phyloP scores from a whole-genome alignment of 2,113 vertebrate species.

The Pungitius pungitius region DNA sequence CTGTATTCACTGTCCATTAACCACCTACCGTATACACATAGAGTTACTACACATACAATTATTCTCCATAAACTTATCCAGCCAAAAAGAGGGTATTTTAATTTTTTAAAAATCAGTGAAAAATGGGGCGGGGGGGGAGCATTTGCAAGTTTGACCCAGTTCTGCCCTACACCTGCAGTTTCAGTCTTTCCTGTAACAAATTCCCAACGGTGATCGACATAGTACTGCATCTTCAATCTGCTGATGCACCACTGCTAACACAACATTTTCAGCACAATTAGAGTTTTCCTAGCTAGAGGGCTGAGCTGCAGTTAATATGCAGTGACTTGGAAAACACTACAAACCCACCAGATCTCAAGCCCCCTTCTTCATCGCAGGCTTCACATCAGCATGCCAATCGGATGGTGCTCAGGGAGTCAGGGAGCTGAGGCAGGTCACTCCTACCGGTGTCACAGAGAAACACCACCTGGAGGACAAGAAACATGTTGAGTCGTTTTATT shows the following conservation, averaged over 20 bases:
- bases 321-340: slow-evolving; percentile 35
- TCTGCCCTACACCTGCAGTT: slow-evolving; percentile 54
- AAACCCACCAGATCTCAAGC: slow-evolving; percentile 80
- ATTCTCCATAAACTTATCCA: slow-evolving; percentile 5
- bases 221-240: slow-evolving; percentile 51
- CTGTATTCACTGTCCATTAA: background rate
- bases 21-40: background rate
- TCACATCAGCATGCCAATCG: slow-evolving; percentile 66
- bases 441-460: slow-evolving; percentile 30
- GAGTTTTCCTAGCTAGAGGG: slow-evolving; percentile 17
- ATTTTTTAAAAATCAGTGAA: slow-evolving; percentile 13
- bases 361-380: slow-evolving; percentile 72
- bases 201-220: slow-evolving; percentile 45
- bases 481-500: slow-evolving; percentile 1
- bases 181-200: slow-evolving; percentile 33
- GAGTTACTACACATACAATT: slow-evolving; percentile 11
- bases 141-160: slow-evolving; percentile 49
- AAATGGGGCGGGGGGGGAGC: background rate
- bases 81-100: background rate
- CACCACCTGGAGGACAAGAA: slow-evolving; percentile 53
- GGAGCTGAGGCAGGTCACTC: slow-evolving; percentile 25
- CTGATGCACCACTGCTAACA: slow-evolving; percentile 55
- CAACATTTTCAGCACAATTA: slow-evolving; percentile 39
- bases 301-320: slow-evolving; percentile 33
- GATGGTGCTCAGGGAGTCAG: slow-evolving; percentile 34